Conservation (phyloP, 2,888 invertebrate species). For the Dorcus parallelipipedus region DNA sequence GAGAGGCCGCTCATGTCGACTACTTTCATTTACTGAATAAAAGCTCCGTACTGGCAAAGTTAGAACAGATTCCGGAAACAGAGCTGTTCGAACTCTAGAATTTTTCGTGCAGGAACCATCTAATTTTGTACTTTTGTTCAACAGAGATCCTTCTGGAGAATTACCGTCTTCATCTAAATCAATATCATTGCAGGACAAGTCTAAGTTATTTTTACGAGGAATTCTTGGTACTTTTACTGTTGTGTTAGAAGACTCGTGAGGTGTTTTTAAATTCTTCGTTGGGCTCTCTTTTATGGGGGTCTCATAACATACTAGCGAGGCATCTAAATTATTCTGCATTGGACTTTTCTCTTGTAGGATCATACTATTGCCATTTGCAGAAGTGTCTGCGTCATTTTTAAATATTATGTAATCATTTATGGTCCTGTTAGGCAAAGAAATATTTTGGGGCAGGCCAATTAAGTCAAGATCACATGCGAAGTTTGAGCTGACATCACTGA, state of each 20-base stretch:
- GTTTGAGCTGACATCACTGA: constrained; percentile 45
- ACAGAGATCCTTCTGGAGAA: constrained; percentile 17
- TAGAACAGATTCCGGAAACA: constrained; percentile 47
- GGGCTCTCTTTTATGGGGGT: constrained; percentile 36
- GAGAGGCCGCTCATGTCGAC: not conserved
- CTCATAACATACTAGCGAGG: constrained; percentile 10
- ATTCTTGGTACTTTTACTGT: constrained; percentile 37
- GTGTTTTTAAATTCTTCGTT: constrained; percentile 41
- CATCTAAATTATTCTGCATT: no score
- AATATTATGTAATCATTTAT: constrained; percentile 28
- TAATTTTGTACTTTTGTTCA: constrained; percentile 24
- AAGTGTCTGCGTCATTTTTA: constrained; percentile 19
- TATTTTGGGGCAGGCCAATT: constrained; percentile 3
- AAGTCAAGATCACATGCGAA: constrained; percentile 14
- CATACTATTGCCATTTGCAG: constrained; percentile 21
- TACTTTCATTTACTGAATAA: constrained; percentile 37
- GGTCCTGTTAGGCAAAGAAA: constrained; percentile 20
- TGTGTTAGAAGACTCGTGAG: constrained; percentile 40
- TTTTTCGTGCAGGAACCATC: constrained; percentile 26
- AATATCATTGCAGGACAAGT: constrained; percentile 24
- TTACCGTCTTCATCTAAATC: constrained; percentile 21
- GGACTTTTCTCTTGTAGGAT: not conserved
- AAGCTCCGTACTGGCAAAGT: constrained; percentile 54
- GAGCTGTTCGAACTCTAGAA: constrained; percentile 44
- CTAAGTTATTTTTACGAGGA: constrained; percentile 38